Evolutionary conservation across 2,113 vertebrate genomes (phyloP).

Genomic region (Numida meleagris): DNA sequence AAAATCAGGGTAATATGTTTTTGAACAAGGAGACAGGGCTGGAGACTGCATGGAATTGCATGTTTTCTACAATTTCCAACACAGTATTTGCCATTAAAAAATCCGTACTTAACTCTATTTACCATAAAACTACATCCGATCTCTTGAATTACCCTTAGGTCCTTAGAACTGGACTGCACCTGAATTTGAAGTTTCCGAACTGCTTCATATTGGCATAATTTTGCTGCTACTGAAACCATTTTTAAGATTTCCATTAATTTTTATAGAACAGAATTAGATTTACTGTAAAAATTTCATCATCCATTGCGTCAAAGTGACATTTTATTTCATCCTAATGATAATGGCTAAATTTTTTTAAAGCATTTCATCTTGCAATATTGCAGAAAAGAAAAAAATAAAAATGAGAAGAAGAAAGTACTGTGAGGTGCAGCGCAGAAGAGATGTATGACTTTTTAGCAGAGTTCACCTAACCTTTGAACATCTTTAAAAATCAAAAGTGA

Average conservation of each 20-base stretch:
- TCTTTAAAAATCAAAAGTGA: constrained; percentile 35
- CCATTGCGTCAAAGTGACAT: not conserved
- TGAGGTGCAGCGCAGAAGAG: not conserved
- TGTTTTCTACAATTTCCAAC: not conserved
- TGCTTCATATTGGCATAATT: not conserved
- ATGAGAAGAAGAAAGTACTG: not conserved
- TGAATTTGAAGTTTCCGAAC: not conserved
- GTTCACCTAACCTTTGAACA: constrained; percentile 27
- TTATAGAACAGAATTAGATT: not conserved
- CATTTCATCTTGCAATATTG: not conserved
- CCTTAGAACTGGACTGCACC: not conserved
- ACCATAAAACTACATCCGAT: not conserved
- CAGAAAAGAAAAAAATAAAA: not conserved
- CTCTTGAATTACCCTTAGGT: not conserved
- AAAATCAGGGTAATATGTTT: not conserved
- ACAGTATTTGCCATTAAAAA: not conserved
- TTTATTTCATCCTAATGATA: not conserved
- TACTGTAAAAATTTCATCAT: not conserved
- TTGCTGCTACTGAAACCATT: not conserved
- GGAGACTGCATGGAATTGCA: not conserved
- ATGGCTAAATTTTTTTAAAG: not conserved
- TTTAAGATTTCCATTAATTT: not conserved
- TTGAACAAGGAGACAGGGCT: not conserved
- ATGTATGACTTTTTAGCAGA: not conserved
- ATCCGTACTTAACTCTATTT: not conserved